These are phyloP conservation scores for Margarornis squamiger DNA, from an alignment of 2,797 vertebrate species.

Conservation along the genomic window DNA sequence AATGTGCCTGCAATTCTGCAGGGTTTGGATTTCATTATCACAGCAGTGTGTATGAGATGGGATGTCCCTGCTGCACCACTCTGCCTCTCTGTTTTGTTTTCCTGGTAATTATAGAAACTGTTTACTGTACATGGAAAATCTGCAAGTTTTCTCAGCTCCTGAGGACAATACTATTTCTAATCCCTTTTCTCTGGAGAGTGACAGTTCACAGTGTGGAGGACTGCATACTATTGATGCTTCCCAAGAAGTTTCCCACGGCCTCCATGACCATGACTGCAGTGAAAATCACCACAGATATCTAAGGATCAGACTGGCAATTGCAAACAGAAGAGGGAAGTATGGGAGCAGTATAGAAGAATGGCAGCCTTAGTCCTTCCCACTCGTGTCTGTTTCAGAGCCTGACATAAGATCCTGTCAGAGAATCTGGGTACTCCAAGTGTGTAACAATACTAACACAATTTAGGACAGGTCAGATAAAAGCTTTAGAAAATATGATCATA, in stretches of 20 bases:
- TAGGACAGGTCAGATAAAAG: background rate
- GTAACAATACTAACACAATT: background rate
- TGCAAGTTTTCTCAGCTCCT: constrained; percentile 56
- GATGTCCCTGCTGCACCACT: background rate
- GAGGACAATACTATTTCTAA: constrained; percentile 36
- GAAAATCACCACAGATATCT: background rate
- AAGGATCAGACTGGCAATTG: background rate
- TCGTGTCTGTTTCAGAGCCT: background rate
- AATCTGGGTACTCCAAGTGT: background rate
- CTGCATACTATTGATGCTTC: background rate
- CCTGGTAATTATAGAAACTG: constrained; percentile 33
- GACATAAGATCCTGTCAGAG: background rate
- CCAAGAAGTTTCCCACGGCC: constrained; percentile 30
- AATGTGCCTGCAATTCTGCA: background rate
- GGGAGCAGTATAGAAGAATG: background rate
- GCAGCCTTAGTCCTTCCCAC: background rate
- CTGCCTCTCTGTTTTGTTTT: constrained; percentile 30
- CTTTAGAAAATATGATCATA: background rate
- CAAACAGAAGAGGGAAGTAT: background rate
- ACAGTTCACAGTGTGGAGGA: background rate
- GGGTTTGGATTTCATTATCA: constrained; percentile 47
- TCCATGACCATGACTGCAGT: background rate
- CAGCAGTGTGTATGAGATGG: background rate
- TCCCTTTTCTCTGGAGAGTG: constrained; percentile 22
- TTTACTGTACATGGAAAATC: constrained; percentile 28